Evolutionary conservation across 2,113 vertebrate genomes (phyloP), one percentile per base, ranked within the genome.

Genomic region (Cottus gobio): DNA sequence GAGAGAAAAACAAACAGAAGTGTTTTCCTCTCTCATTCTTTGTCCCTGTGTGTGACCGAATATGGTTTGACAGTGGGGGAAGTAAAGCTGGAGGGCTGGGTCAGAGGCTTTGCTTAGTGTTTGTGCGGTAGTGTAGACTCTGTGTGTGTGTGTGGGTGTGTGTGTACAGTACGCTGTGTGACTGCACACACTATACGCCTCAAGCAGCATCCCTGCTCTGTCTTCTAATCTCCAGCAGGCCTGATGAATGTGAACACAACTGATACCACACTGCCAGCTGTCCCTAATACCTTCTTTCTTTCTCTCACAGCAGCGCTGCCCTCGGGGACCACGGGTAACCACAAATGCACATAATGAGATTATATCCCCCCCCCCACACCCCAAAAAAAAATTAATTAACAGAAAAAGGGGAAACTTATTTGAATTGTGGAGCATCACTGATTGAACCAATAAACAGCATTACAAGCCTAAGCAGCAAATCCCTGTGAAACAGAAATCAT

Each of bases 281-380:
- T 87, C 85, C 75, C 67, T 85, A 88, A 90, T 79, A 80, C 68
- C 42, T 50, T 57, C 67, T 83, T 80, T 48, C 37, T 82, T 76
- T 56, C 56, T 68, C 60, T 83, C 58, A 71, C 71, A 86, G 88
- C 71, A 37, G 81, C 26, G 50, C 48, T 57, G 44, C 81, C 87
- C 78, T 42, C 20, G 31, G 83, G 84, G 86, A 65, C 70, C 46
- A 80, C 52, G 63, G 68, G 67, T 77, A 87, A 84, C 84, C 75
- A 89, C 83, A 88, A 89, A 88, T 82, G 75, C 75, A 75, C 75
- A 78, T 91, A 93, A 93, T 92, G 79, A 88, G 91, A 93, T 92
- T 88, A 84, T 71, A 42, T 7, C n/a, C 54, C 24, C 22, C 18
- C 54, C 22, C 20, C 6, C 3, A 16, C 15, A 15, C n/a, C n/a